Conservation (phyloP, 2,797 vertebrate species). For the Liparis tanakae region DNA sequence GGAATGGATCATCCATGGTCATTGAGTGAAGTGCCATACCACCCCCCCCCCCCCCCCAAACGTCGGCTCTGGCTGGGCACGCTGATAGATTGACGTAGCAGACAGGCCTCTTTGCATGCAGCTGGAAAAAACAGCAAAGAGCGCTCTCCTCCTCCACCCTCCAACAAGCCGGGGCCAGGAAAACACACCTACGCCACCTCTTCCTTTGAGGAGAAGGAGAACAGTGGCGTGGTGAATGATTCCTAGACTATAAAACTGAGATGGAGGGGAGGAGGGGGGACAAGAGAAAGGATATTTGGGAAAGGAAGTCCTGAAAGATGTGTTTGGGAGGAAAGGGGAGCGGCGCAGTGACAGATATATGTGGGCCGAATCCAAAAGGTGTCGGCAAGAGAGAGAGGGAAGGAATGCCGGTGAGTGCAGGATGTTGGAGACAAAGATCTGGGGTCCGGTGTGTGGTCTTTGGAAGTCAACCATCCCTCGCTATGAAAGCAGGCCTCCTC, state of each 20-base stretch:
- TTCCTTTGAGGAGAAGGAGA: neutral
- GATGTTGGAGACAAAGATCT: conserved; percentile 2
- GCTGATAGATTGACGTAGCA: conserved; percentile 61
- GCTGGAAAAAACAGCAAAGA: conserved; percentile 35
- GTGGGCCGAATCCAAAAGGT: conserved; percentile 22
- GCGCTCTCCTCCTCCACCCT: conserved; percentile 12
- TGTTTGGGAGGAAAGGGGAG: conserved; percentile 11
- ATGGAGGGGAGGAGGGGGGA: neutral
- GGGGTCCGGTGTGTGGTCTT: conserved; percentile 36
- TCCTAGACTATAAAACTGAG: too few species aligned
- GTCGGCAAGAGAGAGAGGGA: conserved; percentile 2
- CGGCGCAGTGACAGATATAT: conserved; percentile 10
- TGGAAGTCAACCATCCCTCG: too few species aligned
- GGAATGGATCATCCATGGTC: conserved; percentile 35
- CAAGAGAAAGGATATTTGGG: neutral
- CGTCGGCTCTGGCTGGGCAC: conserved; percentile 5
- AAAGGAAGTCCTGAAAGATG: conserved; percentile 23
- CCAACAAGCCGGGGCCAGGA: conserved; percentile 21
- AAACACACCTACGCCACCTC: conserved; percentile 11
- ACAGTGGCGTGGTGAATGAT: neutral
- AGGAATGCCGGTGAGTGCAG: neutral
- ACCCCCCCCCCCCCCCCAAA: conserved; percentile 13
- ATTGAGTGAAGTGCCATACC: conserved; percentile 18
- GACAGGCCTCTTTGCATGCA: conserved; percentile 46
- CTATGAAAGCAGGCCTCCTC: neutral